Evolutionary conservation across 2,797 vertebrate species (phyloP).

Genomic region (Sebastes cheni): DNA sequence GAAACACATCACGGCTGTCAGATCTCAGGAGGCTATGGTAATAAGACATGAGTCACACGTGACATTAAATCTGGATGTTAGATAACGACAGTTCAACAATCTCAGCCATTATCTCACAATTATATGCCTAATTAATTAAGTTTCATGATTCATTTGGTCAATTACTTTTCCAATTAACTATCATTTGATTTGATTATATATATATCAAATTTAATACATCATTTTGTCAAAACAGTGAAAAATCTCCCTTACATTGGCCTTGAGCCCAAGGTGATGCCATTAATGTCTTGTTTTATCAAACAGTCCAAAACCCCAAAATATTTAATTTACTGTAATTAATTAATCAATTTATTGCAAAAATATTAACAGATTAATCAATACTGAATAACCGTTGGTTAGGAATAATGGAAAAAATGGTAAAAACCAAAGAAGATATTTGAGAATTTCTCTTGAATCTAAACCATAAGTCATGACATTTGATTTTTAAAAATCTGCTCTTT

Average conservation of each 20-base stretch:
- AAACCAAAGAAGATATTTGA: background rate
- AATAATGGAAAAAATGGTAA: background rate
- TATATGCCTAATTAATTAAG: background rate
- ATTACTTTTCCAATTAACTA: background rate
- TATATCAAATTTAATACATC: too few relatives aligned
- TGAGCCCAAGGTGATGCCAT: background rate
- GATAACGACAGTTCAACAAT: background rate
- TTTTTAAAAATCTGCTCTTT: background rate
- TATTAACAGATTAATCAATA: too few relatives aligned
- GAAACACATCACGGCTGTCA: conserved; percentile 70
- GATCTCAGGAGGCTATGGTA: conserved; percentile 76
- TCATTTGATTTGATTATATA: too few relatives aligned
- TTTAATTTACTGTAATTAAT: too few relatives aligned
- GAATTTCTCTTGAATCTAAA: background rate
- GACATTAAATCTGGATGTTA: background rate
- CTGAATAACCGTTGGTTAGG: background rate
- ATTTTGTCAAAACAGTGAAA: background rate
- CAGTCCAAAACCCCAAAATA: too few relatives aligned
- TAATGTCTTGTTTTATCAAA: background rate
- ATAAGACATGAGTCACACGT: background rate
- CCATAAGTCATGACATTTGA: background rate
- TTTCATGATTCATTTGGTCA: background rate
- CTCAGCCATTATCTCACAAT: background rate
- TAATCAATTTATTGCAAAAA: background rate
- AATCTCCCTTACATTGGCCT: background rate